Evolutionary conservation across 2,113 vertebrate species (phyloP).

Genomic region (Peromyscus californicus): DNA sequence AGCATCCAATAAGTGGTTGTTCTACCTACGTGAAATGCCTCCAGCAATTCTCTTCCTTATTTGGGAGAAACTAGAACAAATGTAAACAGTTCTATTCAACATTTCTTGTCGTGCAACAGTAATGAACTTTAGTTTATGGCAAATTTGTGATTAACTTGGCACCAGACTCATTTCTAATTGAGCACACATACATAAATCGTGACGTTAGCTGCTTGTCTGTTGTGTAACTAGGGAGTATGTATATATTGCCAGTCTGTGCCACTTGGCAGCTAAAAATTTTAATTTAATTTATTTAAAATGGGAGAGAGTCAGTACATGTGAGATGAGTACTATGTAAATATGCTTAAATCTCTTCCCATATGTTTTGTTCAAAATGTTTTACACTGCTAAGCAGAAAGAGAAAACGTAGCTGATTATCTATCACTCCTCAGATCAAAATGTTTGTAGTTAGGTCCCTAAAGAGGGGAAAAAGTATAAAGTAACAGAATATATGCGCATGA

Average conservation of each 20-base stretch:
- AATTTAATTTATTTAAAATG: slow-evolving; percentile 86
- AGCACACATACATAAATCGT: slow-evolving; percentile 79
- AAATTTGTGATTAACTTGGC: slow-evolving; percentile 79
- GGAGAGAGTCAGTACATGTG: slow-evolving; percentile 84
- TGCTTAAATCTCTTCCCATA: slow-evolving; percentile 78
- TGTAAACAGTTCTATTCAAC: slow-evolving; percentile 37
- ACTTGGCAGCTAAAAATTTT: slow-evolving; percentile 84
- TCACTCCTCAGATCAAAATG: slow-evolving; percentile 22
- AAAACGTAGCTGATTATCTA: slow-evolving; percentile 67
- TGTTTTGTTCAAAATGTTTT: slow-evolving; percentile 80
- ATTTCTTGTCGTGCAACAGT: slow-evolving; percentile 38
- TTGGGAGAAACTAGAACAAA: not conserved
- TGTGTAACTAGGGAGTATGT: slow-evolving; percentile 81
- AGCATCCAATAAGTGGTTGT: not conserved
- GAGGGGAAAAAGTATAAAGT: not conserved
- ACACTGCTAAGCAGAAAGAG: slow-evolving; percentile 65
- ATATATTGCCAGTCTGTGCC: slow-evolving; percentile 83
- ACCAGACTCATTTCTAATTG: slow-evolving; percentile 82
- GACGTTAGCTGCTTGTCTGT: slow-evolving; percentile 86
- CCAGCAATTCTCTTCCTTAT: not conserved
- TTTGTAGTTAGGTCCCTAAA: slow-evolving; percentile 21
- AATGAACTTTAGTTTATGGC: slow-evolving; percentile 69
- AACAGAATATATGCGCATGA: not conserved
- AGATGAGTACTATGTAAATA: slow-evolving; percentile 81
- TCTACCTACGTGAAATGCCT: not conserved